These are phyloP conservation scores for Enteromius anoplus DNA, from an alignment of 2,797 vertebrate species.

Conservation along the genomic window DNA sequence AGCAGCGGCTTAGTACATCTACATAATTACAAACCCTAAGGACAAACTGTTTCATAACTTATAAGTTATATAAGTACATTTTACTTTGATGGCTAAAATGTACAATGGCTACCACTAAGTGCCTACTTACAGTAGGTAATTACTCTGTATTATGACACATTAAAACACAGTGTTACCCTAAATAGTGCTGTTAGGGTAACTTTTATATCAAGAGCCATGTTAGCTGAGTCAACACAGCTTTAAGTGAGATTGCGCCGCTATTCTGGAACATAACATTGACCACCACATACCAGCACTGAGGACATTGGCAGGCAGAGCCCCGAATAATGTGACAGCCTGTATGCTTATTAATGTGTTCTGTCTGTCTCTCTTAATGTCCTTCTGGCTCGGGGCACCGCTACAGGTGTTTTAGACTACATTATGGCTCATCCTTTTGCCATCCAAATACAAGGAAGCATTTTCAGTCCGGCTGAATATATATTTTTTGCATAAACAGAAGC, in stretches of 20 bases:
- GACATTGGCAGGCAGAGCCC: constrained; percentile 37
- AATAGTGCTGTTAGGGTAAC: background rate
- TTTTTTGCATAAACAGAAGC: background rate
- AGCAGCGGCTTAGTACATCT: too few species aligned
- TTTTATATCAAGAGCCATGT: constrained; percentile 4
- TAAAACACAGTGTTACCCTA: too few species aligned
- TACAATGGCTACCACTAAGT: too few species aligned
- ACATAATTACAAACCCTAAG: too few species aligned
- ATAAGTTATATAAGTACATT: too few species aligned
- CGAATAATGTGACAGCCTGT: constrained; percentile 63
- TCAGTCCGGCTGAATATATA: constrained; percentile 20
- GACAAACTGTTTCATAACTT: too few species aligned
- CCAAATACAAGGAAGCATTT: constrained; percentile 29
- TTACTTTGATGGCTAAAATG: too few species aligned
- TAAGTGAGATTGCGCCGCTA: background rate
- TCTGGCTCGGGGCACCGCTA: constrained; percentile 34
- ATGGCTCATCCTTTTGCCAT: constrained; percentile 16
- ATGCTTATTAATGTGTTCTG: constrained; percentile 63
- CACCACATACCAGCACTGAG: constrained; percentile 40
- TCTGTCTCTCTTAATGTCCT: constrained; percentile 60
- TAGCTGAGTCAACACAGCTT: background rate
- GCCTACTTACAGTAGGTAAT: too few species aligned
- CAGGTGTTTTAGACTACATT: constrained; percentile 36
- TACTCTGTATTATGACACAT: too few species aligned
- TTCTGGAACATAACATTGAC: constrained; percentile 45